Evolutionary conservation across 2,113 vertebrate genomes (phyloP), one percentile per base, ranked within the genome.

Genomic region (Lophotis ruficrista): DNA sequence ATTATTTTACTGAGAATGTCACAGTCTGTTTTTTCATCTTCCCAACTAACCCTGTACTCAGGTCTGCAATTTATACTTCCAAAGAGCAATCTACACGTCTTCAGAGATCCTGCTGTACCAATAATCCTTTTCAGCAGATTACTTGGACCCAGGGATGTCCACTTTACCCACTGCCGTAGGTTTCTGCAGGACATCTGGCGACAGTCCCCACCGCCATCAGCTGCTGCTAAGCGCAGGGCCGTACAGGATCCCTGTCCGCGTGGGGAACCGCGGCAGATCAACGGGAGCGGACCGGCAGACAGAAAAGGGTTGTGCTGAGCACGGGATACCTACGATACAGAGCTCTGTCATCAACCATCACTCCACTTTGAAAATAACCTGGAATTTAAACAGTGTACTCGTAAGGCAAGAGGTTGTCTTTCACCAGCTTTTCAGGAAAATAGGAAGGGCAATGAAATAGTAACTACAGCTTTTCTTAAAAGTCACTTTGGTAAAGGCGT

Each of bases 301-400:
- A 50, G n/a, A 41, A 50, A 14, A 72, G 35, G 13, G 4, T 10
- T 88, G 21, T 57, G 27, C n/a, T 58, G 41, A 91, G n/a, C 30
- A 50, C 0, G 0, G 14, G 16, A 68, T 37, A 86, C 20, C 35
- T 43, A 53, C 1, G 1, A 38, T 12, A 47, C 1, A 20, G 22
- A 27, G 24, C 90, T 75, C 50, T 83, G 30, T 33, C 68, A 38
- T 22, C 71, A 86, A n/a, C 14, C 8, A 45, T 15, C 6, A 30
- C 30, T 43, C 13, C 33, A 35, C 61, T 56, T 51, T 0, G 12
- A 48, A 85, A 93, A 35, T 33, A 25, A n/a, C 2, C 58, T 81
- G n/a, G 24, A 87, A 90, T 38, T 89, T 30, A 70, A 92, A 27
- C 20, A 58, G 10, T 0, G 0, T 35, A 58, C 21, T 43, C 50